A percentile compares a stretch with the other conserved stretches of the same genome.
Conservation (phyloP, 2,113 vertebrate genomes). For the Calyptomena viridis region DNA sequence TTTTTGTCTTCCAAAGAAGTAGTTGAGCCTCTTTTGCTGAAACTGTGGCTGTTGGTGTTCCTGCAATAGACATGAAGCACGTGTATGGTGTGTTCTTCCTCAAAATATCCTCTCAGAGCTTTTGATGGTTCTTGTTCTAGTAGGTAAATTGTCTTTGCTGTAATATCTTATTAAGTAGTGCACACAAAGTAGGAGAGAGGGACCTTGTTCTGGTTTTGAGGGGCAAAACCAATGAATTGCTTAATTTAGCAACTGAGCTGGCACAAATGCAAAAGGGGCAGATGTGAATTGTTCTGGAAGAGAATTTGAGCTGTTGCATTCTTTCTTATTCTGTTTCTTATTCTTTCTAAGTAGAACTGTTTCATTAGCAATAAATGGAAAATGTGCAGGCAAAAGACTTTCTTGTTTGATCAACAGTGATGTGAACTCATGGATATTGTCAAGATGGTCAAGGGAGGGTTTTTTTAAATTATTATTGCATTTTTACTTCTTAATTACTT, state of each 20-base stretch:
- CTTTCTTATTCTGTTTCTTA: neutral
- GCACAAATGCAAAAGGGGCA: neutral
- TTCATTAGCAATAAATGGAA: neutral
- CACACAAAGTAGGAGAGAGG: neutral
- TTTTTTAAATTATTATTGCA: neutral
- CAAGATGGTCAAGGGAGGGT: neutral
- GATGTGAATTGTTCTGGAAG: neutral
- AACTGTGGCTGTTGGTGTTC: neutral
- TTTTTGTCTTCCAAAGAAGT: neutral
- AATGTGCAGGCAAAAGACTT: neutral
- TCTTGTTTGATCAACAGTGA: neutral
- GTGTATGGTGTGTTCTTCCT: neutral
- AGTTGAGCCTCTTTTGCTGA: neutral
- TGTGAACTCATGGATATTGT: neutral
- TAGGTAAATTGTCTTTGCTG: neutral
- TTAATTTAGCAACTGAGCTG: neutral
- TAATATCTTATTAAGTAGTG: neutral
- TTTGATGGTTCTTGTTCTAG: neutral
- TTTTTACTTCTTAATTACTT: too few species aligned
- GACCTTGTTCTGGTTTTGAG: neutral
- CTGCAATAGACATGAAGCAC: neutral
- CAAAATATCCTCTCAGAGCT: neutral
- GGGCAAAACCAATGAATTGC: neutral
- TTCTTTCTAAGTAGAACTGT: neutral
- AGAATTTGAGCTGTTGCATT: neutral